A percentile compares a stretch with the other conserved stretches of the same genome.
phyloP scores from a whole-genome alignment of 1,140 invertebrate species.

The Anadara kagoshimensis region DNA sequence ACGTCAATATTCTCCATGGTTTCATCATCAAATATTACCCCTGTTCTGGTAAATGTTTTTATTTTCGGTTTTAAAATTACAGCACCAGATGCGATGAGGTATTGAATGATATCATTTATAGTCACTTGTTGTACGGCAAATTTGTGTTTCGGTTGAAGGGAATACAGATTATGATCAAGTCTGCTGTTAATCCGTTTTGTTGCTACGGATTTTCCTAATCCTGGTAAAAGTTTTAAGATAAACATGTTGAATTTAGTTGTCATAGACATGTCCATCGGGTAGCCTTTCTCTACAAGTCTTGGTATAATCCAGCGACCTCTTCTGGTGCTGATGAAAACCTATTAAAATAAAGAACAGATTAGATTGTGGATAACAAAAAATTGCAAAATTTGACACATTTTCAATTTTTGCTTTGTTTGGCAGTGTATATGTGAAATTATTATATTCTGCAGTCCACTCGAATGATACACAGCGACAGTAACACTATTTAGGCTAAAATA shows the following conservation, averaged over 20 bases:
- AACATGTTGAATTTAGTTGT: conserved; percentile 28
- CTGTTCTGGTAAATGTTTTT: conserved; percentile 57
- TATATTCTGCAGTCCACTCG: no score
- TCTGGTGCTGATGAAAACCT: conserved; percentile 74
- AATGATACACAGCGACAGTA: no score
- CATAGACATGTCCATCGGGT: conserved; percentile 40
- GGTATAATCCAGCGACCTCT: conserved; percentile 73
- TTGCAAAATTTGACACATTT: no score
- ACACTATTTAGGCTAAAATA: no score
- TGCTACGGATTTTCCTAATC: conserved; percentile 20
- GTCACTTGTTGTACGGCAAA: conserved; percentile 75
- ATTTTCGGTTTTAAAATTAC: conserved; percentile 72
- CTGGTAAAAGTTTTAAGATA: conserved; percentile 47
- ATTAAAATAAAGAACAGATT: background rate
- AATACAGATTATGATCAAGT: conserved; percentile 74
- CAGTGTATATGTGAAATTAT: no score
- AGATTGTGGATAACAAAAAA: no score
- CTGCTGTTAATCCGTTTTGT: conserved; percentile 31
- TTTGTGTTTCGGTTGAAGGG: conserved; percentile 72
- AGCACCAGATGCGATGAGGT: conserved; percentile 73
- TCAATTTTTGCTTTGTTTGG: no score
- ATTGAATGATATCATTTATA: conserved; percentile 76
- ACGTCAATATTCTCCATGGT: conserved; percentile 63
- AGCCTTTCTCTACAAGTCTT: conserved; percentile 63
- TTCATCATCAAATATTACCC: conserved; percentile 72